Base-by-base conservation (phyloP, 2,888 invertebrate species). In the Phanerotoma sp. region DNA sequence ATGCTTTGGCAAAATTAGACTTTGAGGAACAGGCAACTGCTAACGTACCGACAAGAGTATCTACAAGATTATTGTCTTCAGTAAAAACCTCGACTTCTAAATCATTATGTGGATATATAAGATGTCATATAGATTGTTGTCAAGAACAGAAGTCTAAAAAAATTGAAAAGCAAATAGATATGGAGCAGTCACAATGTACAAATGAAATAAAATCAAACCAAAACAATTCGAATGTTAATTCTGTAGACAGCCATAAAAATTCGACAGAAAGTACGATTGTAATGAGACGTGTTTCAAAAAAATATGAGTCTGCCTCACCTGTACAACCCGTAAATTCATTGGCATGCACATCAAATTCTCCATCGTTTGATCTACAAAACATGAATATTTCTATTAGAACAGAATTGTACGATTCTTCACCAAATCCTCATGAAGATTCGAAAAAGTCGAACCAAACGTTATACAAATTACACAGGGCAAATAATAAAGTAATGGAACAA, bases 331-430 rank as follows among this genome's bases (percentile, higher is more conserved):
- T 7, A n/a, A 52, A 48, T 38, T 51, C 52, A 10, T 21, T 48
- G 10, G 44, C 47, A 37, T 40, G 49, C 37, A 21, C 57, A 32
- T 18, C 53, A 9, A 59, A 51, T 30, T 30, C 52, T 5, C 6
- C 54, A 10, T 5, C 58, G 5, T 62, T 64, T 3, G 70, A 72
- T 56, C 58, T 70, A 5, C 71, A 67, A 32, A 73, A 67, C 57
- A 71, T 71, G 6, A 75, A 75, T 51, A 70, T 75, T 40, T 73
- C 75, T 0, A 74, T 75, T 63, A 71, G 75, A 40, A 75, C 71
- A 21, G 72, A 75, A 49, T 56, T 75, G 2, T 75, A 75, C 25
- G 69, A 75, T 61, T 71, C 75, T 3, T 71, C 70, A 11, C 68
- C 69, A 7, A 65, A 62, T 46, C 48, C 61, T 2, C 64, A 66